Evolutionary conservation across 2,888 invertebrate genomes (phyloP), one percentile per base, ranked within the genome.

Genomic region (Raillietiella orientalis): DNA sequence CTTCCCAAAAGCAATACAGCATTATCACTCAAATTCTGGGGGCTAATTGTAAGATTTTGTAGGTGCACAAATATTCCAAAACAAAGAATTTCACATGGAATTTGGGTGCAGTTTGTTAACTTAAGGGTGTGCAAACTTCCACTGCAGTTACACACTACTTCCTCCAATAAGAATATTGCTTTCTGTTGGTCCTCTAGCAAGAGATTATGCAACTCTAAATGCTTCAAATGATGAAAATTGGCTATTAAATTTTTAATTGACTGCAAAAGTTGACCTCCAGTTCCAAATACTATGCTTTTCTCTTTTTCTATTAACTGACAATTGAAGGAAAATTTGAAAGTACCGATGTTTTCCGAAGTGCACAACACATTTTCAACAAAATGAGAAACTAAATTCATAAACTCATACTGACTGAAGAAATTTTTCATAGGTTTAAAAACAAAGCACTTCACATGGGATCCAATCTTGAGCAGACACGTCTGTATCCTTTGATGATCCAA

Each of bases 391-490:
- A 72, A 61, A 29, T 66, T 62, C 58, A 74, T 66, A 39, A 74
- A 74, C 41, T 72, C 71, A 41, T 65, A 71, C 21, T 74, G 53
- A 42, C 72, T 72, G 43, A 66, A 65, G 37, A 71, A 67, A 41
- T 71, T 70, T 30, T 58, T 49, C 50, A 63, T 63, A 1, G 71
- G 71, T 16, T 59, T 55, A 34, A 75, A 60, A 10, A 63, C 54
- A 16, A 74, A 46, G 6, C 54, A 53, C 29, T 60, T 54, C 36
- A 72, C 56, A 37, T 59, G 52, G 25, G 47, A 49, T 0, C 71
- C 71, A 14, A 71, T 56, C 32, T 56, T 55, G 22, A 58, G 54
- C 20, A 72, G 47, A 35, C 69, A 71, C 31, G 58, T 48, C 33
- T 67, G 65, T 0, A 66, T 61, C 29, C 66, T 50, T 38, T 64